Percentiles rank a stretch among this genome's conserved stretches.
These are phyloP conservation scores for Acrocephalus kingi DNA, from an alignment of 2,113 vertebrate genomes.

Conservation along the genomic window DNA sequence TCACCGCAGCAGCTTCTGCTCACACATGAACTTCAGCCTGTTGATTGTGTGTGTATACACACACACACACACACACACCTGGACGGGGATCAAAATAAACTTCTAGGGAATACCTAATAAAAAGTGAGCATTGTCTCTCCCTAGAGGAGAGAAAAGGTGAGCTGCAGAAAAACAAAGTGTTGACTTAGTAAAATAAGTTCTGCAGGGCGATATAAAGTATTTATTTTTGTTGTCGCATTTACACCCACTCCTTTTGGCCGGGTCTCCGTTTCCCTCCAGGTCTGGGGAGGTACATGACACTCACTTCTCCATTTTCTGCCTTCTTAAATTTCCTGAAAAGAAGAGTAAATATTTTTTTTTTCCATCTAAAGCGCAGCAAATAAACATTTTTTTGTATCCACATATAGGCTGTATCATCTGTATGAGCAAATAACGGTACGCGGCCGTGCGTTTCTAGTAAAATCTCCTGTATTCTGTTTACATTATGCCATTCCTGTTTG, in stretches of 20 bases:
- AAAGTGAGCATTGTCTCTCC: neutral
- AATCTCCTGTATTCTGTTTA: conserved; percentile 71
- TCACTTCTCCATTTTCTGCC: neutral
- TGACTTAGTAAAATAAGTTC: conserved; percentile 6
- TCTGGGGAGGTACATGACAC: neutral
- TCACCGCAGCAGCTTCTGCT: neutral
- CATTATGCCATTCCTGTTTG: conserved; percentile 70
- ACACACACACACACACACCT: neutral
- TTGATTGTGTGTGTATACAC: accelerated
- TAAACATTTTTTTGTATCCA: neutral
- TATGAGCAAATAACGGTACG: conserved; percentile 16
- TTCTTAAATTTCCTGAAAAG: conserved; percentile 28
- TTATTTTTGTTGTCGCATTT: conserved; percentile 49
- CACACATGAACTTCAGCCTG: neutral
- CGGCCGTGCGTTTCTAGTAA: conserved; percentile 27
- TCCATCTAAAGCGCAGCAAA: neutral
- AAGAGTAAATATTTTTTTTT: neutral
- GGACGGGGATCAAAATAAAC: neutral
- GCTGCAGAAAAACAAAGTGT: neutral
- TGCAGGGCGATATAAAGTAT: neutral
- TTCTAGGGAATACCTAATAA: neutral
- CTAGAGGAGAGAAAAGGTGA: neutral
- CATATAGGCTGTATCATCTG: neutral
- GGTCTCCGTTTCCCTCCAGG: neutral
- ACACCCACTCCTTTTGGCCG: neutral